Evolutionary conservation across 2,888 invertebrate genomes (phyloP).

Genomic region (Julus scandinavius): DNA sequence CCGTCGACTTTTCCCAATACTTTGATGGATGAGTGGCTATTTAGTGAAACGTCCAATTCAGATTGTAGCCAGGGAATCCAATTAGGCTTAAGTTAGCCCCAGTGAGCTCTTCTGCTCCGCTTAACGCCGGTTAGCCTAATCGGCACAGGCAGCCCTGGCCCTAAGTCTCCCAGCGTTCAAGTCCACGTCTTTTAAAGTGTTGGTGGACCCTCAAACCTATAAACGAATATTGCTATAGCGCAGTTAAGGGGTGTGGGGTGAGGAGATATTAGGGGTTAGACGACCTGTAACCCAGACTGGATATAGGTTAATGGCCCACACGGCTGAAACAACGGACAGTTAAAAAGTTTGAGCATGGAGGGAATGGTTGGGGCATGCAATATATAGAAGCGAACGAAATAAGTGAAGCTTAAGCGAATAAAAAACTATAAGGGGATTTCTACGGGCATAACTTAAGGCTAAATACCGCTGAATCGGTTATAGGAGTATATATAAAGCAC

Average conservation of each 20-base stretch:
- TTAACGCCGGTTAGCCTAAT: conserved; percentile 49
- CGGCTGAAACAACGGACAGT: conserved; percentile 7
- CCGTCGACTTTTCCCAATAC: conserved; percentile 44
- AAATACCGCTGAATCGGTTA: neutral
- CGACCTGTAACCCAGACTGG: neutral
- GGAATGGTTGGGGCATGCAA: neutral
- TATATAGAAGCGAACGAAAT: neutral
- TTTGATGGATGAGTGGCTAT: conserved; percentile 52
- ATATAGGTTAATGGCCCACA: conserved; percentile 10
- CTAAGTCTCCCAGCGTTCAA: conserved; percentile 34
- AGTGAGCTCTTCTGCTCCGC: conserved; percentile 37
- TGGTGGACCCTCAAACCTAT: conserved; percentile 5
- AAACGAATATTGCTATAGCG: conserved; percentile 22
- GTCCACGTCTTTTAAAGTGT: conserved; percentile 22
- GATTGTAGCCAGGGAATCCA: conserved; percentile 54
- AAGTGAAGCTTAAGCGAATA: neutral
- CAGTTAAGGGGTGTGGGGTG: neutral
- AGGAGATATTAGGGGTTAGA: neutral
- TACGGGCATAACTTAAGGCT: neutral
- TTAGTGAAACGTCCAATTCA: conserved; percentile 53
- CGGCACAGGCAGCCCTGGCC: conserved; percentile 34
- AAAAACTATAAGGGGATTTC: neutral
- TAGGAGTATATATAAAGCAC: neutral
- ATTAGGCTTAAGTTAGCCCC: conserved; percentile 51
- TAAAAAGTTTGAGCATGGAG: neutral